phyloP scores from a whole-genome alignment of 1,140 invertebrate genomes.

The Lepidostoma basale region DNA sequence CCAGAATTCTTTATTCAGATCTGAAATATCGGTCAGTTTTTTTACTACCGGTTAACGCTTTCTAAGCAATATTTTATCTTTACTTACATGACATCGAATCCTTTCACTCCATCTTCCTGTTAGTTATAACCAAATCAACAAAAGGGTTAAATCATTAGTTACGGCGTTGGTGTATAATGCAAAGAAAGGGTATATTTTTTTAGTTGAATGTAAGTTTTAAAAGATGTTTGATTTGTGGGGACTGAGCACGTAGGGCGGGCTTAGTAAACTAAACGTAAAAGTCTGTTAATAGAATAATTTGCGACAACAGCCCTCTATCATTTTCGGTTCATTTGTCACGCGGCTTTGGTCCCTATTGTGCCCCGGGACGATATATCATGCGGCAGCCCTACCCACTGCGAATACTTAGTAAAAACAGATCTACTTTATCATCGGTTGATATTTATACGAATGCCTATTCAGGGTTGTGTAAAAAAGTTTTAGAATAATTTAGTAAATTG shows the following conservation, averaged over 20 bases:
- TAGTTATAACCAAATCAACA: neutral
- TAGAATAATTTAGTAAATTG: neutral
- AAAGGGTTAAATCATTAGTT: constrained; percentile 4
- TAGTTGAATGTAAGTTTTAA: no score
- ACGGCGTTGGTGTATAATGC: neutral
- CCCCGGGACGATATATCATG: constrained; percentile 42
- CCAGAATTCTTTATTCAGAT: constrained; percentile 7
- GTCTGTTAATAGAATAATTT: constrained; percentile 43
- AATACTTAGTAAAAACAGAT: constrained; percentile 45
- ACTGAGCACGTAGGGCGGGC: neutral
- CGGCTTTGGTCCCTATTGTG: constrained; percentile 36
- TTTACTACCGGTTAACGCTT: constrained; percentile 11
- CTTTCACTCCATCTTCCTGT: no score
- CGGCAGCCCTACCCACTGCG: constrained; percentile 26
- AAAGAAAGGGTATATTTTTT: no score
- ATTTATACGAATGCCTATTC: constrained; percentile 37
- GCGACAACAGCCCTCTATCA: constrained; percentile 43
- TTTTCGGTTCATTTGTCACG: constrained; percentile 46
- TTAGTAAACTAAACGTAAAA: constrained; percentile 21
- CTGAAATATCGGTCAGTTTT: constrained; percentile 15
- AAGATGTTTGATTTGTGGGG: neutral
- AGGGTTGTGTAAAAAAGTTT: constrained; percentile 8
- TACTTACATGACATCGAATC: neutral
- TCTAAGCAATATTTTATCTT: constrained; percentile 14
- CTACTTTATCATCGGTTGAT: constrained; percentile 43